A percentile compares a stretch with the other conserved stretches of the same genome.
Conservation (phyloP, 2,888 invertebrate genomes). For the Standfussiana lucernea region DNA sequence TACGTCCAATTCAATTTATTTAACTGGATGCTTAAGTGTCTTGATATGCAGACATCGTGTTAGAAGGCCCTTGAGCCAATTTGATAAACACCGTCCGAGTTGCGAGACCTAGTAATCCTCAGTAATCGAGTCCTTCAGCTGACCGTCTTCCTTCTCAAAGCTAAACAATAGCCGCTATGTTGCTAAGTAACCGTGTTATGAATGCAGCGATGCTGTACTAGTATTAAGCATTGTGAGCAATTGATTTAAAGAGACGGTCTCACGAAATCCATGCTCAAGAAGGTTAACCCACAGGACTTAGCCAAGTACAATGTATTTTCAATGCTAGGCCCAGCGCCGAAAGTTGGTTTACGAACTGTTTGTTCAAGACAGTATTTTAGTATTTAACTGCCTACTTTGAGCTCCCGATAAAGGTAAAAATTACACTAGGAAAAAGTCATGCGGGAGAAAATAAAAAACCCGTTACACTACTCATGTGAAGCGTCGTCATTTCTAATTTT, state of each 20-base stretch:
- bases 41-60: not conserved
- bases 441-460: not conserved
- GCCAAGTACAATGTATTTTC: not conserved
- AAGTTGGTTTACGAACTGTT: not conserved
- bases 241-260: not conserved
- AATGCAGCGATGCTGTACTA: not conserved
- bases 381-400: not conserved
- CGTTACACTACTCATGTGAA: not conserved
- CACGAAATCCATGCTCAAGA: not conserved
- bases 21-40: not conserved
- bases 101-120: not conserved
- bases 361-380: not conserved
- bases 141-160: not conserved
- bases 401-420: not conserved
- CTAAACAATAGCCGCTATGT: not conserved
- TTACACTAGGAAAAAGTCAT: not conserved
- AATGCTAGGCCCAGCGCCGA: not conserved
- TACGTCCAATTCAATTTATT: not conserved
- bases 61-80: slow-evolving; percentile 13
- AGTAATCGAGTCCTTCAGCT: not conserved
- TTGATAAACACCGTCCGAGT: not conserved
- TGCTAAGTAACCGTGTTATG: not conserved
- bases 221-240: not conserved
- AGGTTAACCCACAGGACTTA: not conserved
- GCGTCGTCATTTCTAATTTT: not conserved